Evolutionary conservation across 1,140 invertebrate species (phyloP), one percentile per base, ranked within the genome.

Genomic region (Colletes latitarsis): DNA sequence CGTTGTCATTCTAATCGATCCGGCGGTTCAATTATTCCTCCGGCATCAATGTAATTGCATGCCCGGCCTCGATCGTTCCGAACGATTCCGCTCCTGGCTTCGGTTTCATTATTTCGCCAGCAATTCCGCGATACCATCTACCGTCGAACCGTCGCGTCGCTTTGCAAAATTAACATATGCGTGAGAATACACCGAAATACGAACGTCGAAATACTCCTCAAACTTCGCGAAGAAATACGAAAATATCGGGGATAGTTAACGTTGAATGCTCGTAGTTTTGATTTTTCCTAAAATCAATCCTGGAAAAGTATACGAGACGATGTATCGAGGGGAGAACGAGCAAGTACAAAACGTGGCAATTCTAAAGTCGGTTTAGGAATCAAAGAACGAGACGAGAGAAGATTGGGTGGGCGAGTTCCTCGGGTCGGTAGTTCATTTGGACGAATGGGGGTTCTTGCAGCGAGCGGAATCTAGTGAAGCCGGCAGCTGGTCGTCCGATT

Each of bases 1-100:
- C 64, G 75, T 77, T 77, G 64, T 77, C 75, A 21, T 77, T 77
- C 75, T 77, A 77, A 70, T 70, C 67, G 75, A 77, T 77, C 75
- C 55, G 15, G 14, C 21, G 66, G 75, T 77, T 77, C 75, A 70
- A 77, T 77, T 70, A 77, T 77, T 77, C 43, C 66, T 41, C 12
- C 43, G 41, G 55, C 67, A 39, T 46, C 55, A 6, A 60, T 70
- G 75, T 70, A 77, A 77, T 70, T 70, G 46, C 67, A 19, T 55
- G 43, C 6, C 1, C 17, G 17, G 46, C 17, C 43, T 60, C 66
- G 67, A 70, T 77, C 66, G 41, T 9, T 4, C 19, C 5, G 17
- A 46, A 66, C 63, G 63, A 66, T 66, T 43, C 60, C 60, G 0
- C 9, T 8, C 17, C n/a, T 3, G 9, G 19, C 19, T 52, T 4